Base-by-base conservation (phyloP, 2,797 vertebrate species). In the Aldrovandia affinis region DNA sequence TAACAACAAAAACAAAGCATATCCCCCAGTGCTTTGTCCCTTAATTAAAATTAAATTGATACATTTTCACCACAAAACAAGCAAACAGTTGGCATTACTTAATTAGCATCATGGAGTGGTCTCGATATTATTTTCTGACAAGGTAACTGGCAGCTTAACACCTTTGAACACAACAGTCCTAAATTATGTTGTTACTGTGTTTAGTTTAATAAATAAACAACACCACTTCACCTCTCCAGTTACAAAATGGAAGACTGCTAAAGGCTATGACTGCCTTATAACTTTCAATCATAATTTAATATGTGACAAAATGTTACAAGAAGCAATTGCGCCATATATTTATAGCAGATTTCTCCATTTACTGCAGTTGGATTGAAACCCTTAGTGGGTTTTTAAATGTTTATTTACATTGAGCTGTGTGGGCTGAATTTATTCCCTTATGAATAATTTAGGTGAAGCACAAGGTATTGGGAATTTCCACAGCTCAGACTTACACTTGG, bases 371-470 rank as follows among this genome's bases (percentile, higher is more conserved):
- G 77, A 84, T 80, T 59, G 79, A 84, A 50, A 80, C 59, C 47
- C 30, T 68, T 84, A 42, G 59, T 28, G 30, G 59, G 12, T 84
- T 80, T 80, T 84, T 65, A 65, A 84, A 84, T 80, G 83, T 80
- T n/a, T 65, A 61, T 79, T 80, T 80, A 84, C 83, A 68, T 22
- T 36, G 33, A 80, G 68, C 73, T 61, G 50, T 47, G 81, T 73
- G 63, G 5, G 2, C 20, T n/a, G 77, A 22, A 20, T 42, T 61
- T 61, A 81, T 81, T 81, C 80, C 57, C 42, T 78, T 42, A 83
- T 83, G 77, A 65, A 79, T 83, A 83, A 83, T 83, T 65, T 83
- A 83, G 59, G 73, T 33, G 73, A 61, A 44, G 42, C 77, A 63
- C 65, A 50, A 65, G 30, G 22, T 36, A 63, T 47, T 50, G 42